Evolutionary conservation across 1,140 invertebrate species (phyloP), one percentile per base, ranked within the genome.

Genomic region (Leptoteleia sp.): DNA sequence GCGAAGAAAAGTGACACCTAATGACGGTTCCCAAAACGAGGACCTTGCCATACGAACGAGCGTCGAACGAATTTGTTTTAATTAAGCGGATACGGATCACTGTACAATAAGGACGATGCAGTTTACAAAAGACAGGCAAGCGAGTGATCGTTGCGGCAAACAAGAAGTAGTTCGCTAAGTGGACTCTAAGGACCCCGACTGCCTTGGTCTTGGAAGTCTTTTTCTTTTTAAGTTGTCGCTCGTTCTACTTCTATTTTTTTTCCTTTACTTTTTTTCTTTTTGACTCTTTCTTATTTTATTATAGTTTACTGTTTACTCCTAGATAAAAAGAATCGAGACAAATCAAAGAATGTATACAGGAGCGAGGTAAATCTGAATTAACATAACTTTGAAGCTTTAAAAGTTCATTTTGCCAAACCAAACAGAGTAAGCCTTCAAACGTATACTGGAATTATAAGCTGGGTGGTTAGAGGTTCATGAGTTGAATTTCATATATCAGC

Each of bases 71-170:
- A n/a, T n/a, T 37, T 29, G 16, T 50, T 38, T 52, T n/a, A 13
- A 35, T 3, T 35, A 71, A 71, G 72, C 55, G 17, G 16, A 72
- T 73, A 57, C 52, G 3, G 50, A 71, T 59, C 19, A 43, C 6
- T 43, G 45, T 65, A 64, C 27, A 57, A 25, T n/a, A 27, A 47
- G 61, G 45, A 68, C 19, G 45, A 50, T 54, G 62, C 47, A 52
- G 47, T 40, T 45, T 38, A 47, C 55, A 76, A 61, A 42, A 45
- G 73, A 61, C 54, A 65, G 65, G 71, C 75, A 79, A 79, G 76
- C 76, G 59, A 77, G 9, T 64, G 42, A 22, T 57, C 35, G 35
- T 38, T 25, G 50, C 37, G 72, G 73, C 64, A 78, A 55, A 52
- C 9, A 50, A 62, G 40, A 68, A 59, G 25, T 71, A 54, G 50